Evolutionary conservation across 2,888 invertebrate species (phyloP).

Genomic region (Listrodromus nycthemerus): DNA sequence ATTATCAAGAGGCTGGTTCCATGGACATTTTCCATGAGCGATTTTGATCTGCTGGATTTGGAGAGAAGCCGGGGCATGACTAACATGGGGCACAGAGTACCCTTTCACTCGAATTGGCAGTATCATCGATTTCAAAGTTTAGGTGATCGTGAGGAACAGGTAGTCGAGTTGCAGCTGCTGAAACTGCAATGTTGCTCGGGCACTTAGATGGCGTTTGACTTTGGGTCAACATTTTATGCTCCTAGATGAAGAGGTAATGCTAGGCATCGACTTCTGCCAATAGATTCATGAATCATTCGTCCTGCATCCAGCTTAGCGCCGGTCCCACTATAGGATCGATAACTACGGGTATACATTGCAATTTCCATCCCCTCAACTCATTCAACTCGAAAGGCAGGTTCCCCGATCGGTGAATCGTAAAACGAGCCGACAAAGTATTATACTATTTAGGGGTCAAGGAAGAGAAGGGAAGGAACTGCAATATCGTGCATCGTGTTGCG

Average conservation of each 20-base stretch:
- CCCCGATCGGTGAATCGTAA: neutral
- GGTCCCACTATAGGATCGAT: neutral
- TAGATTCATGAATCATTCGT: no score
- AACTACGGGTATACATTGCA: neutral
- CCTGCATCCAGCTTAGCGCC: no score
- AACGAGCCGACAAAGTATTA: neutral
- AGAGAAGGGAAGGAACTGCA: neutral
- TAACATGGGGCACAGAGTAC: neutral
- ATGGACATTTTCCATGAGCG: constrained; percentile 58
- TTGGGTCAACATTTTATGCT: no score
- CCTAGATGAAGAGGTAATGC: no score
- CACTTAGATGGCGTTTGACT: no score
- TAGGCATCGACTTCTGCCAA: no score
- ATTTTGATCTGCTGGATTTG: constrained; percentile 16
- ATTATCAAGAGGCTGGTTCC: constrained; percentile 43
- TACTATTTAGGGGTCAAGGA: neutral
- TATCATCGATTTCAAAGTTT: neutral
- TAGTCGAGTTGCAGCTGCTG: neutral
- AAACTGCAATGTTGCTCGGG: no score
- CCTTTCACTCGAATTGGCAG: neutral
- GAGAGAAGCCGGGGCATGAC: neutral
- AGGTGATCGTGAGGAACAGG: neutral
- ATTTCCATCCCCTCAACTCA: neutral
- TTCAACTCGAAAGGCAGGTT: neutral
- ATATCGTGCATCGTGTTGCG: neutral